These are phyloP conservation scores for Leptinotarsa undecemlineata DNA, from an alignment of 1,140 invertebrate genomes.

Conservation along the genomic window DNA sequence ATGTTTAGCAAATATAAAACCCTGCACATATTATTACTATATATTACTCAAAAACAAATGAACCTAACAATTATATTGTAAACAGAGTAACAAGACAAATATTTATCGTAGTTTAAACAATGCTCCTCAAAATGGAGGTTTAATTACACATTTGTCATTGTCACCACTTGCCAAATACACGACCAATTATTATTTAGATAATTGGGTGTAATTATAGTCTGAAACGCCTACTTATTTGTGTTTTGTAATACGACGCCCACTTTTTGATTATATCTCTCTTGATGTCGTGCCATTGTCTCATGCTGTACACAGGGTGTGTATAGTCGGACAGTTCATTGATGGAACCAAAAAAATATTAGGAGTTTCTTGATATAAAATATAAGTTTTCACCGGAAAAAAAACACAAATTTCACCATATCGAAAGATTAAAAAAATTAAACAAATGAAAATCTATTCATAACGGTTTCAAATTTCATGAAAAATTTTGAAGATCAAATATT, in stretches of 20 bases:
- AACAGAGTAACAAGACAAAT: constrained; percentile 19
- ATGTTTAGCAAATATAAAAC: constrained; percentile 14
- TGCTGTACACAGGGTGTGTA: constrained; percentile 11
- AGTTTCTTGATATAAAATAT: too few relatives aligned
- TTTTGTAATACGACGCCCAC: constrained; percentile 18
- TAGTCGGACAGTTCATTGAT: too few relatives aligned
- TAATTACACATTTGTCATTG: constrained; percentile 28
- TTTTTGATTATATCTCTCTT: constrained; percentile 5
- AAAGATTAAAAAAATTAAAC: too few relatives aligned
- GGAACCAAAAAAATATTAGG: too few relatives aligned
- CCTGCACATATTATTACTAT: constrained; percentile 13
- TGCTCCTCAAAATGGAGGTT: constrained; percentile 24
- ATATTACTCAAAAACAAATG: constrained; percentile 11
- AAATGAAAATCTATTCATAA: too few relatives aligned
- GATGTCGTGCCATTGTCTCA: constrained; percentile 9
- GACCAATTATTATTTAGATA: constrained; percentile 25
- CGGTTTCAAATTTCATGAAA: too few relatives aligned
- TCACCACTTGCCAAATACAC: constrained; percentile 19
- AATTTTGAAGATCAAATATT: too few relatives aligned
- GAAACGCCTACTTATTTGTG: constrained; percentile 23
- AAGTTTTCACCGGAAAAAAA: too few relatives aligned
- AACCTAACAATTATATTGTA: constrained; percentile 17
- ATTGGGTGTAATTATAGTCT: constrained; percentile 28
- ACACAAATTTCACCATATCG: too few relatives aligned
- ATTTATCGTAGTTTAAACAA: constrained; percentile 19